Conservation (phyloP, 1,140 invertebrate species). For the Drosophila bocqueti region DNA sequence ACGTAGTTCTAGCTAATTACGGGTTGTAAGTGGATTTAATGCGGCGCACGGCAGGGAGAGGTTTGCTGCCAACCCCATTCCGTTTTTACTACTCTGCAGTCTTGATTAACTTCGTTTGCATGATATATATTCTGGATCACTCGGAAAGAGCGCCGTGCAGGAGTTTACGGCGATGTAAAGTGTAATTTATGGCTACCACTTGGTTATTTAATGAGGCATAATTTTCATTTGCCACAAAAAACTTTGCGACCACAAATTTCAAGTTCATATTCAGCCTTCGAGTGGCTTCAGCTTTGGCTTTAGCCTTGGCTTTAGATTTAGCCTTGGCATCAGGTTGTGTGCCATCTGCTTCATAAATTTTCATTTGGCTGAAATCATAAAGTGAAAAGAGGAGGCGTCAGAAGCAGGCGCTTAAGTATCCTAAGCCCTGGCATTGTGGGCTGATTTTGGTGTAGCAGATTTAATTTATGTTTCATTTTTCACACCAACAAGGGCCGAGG, state of each 20-base stretch:
- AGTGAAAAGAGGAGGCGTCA: constrained; percentile 35
- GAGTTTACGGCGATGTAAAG: constrained; percentile 30
- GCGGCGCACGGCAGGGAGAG: constrained; percentile 1
- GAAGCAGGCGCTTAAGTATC: constrained; percentile 33
- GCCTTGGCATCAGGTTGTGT: constrained; percentile 44
- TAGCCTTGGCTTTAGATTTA: constrained; percentile 33
- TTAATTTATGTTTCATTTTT: constrained; percentile 67
- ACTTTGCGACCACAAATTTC: constrained; percentile 48
- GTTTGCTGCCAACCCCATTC: not conserved
- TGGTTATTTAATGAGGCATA: constrained; percentile 70
- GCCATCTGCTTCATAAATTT: constrained; percentile 74
- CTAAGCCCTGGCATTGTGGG: constrained; percentile 51
- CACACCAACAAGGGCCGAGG: constrained; percentile 36
- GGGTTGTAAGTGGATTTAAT: constrained; percentile 26
- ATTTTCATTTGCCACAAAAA: constrained; percentile 72
- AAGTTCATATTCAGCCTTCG: constrained; percentile 61
- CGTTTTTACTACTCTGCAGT: constrained; percentile 36
- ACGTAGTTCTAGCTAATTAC: constrained; percentile 42
- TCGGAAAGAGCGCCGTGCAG: not conserved
- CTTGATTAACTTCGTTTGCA: constrained; percentile 40
- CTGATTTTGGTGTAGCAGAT: constrained; percentile 51
- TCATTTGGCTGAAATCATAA: constrained; percentile 66
- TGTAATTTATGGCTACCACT: constrained; percentile 57
- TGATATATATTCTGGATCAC: constrained; percentile 24
- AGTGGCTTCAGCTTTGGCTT: constrained; percentile 39